Percentiles rank a stretch among this genome's conserved stretches.
These are phyloP conservation scores for Hyaena hyaena DNA, from an alignment of 2,113 vertebrate genomes.

Conservation along the genomic window DNA sequence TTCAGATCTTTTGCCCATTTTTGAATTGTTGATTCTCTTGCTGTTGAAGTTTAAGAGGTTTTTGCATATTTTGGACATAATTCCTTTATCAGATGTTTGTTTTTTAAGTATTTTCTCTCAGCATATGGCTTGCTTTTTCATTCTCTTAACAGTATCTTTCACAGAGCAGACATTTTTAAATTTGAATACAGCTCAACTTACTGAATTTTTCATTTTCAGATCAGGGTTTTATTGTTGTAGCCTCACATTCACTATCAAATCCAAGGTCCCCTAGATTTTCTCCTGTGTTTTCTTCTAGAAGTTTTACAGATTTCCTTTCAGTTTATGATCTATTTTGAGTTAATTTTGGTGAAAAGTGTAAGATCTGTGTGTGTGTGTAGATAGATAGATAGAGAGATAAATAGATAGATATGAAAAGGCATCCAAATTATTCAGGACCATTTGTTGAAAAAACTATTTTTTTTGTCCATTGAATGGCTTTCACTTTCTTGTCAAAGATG, in stretches of 20 bases:
- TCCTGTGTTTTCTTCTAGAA: neutral
- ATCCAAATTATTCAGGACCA: neutral
- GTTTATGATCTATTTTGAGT: neutral
- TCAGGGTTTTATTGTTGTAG: neutral
- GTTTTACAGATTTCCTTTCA: neutral
- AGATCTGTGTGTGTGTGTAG: neutral
- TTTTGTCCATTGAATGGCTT: neutral
- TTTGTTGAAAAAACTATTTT: neutral
- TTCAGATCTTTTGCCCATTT: neutral
- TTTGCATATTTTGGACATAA: neutral
- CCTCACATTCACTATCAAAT: neutral
- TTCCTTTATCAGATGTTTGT: neutral
- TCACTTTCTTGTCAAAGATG: neutral
- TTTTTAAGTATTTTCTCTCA: neutral
- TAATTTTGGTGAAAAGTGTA: neutral
- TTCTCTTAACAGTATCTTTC: neutral
- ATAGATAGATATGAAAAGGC: too few species aligned
- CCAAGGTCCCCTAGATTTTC: neutral
- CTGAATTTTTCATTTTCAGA: neutral
- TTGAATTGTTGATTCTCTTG: neutral
- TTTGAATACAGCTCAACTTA: neutral
- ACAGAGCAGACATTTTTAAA: neutral
- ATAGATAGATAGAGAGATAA: too few species aligned
- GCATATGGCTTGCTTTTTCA: neutral
- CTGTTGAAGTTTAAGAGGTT: neutral